Evolutionary conservation across 1,140 invertebrate genomes (phyloP), one percentile per base, ranked within the genome.

Genomic region (Meteorus sp.): DNA sequence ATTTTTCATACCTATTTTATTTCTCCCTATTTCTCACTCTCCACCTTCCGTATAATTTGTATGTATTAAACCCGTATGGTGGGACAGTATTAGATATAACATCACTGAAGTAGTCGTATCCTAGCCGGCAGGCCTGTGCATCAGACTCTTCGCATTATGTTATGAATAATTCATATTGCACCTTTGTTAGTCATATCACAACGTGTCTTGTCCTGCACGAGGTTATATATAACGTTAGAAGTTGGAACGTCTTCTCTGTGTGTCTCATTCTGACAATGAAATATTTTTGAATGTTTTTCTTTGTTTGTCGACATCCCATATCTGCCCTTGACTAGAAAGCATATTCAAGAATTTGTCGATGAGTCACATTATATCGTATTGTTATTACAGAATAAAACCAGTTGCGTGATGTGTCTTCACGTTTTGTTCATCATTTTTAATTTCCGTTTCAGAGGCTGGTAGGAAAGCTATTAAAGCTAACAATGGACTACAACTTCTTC

Each of bases 401-500:
- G n/a, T n/a, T n/a, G n/a, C n/a, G n/a, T n/a, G n/a, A n/a, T n/a
- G n/a, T n/a, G n/a, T n/a, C n/a, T n/a, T n/a, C n/a, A n/a, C n/a
- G 17, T 9, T 9, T n/a, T 37, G 11, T 37, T 23, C 13, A 47
- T 20, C 13, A 48, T 15, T 29, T n/a, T 48, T 31, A 9, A 33
- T 66, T 59, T 61, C n/a, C n/a, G 39, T 57, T 66, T 56, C 71
- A 87, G 86, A 85, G 64, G 73, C 81, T 9, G 86, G 86, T 9
- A 81, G 84, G 35, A 80, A 83, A 60, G 81, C 82, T 9, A 75
- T 89, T 53, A 83, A 84, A 57, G 77, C 81, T 17, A 84, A 84
- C 64, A 84, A 85, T 71, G 85, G 85, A 50, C 77, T 88, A 33
- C 81, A 82, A 54, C 75, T 83, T 11, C 71, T 89, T 2, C 82